Conservation (phyloP, 2,888 invertebrate species). For the Sinodicranocentrus sp. region DNA sequence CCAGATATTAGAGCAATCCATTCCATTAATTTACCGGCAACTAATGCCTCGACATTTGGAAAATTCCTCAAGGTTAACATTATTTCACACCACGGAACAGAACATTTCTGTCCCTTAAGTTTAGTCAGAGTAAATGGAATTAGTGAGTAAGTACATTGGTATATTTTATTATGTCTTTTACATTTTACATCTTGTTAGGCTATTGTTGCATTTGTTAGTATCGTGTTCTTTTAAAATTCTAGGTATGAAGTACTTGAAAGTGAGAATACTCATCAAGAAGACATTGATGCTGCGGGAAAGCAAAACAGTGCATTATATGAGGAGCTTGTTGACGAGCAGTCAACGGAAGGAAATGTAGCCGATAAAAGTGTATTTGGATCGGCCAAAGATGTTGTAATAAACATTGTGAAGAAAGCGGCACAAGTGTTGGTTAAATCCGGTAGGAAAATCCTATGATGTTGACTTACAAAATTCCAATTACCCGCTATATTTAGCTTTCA, state of each 20-base stretch:
- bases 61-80: constrained; percentile 83
- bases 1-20: constrained; percentile 75
- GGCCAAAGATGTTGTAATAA: constrained; percentile 93
- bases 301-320: constrained; percentile 74
- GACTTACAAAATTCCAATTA: no score
- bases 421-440: constrained; percentile 85
- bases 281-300: constrained; percentile 78
- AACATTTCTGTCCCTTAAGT: constrained; percentile 99
- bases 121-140: constrained; percentile 95
- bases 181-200: not conserved
- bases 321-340: constrained; percentile 78
- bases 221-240: constrained; percentile 3
- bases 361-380: constrained; percentile 82
- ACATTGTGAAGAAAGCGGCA: constrained; percentile 94
- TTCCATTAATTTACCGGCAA: constrained; percentile 73
- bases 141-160: constrained; percentile 84
- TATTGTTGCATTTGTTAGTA: constrained; percentile 12
- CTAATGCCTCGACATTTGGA: constrained; percentile 77
- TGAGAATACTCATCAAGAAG: constrained; percentile 80
- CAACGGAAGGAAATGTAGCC: constrained; percentile 62
- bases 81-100: constrained; percentile 95
- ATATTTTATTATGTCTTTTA: not conserved
- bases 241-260: constrained; percentile 89
- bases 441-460: constrained; percentile 16
- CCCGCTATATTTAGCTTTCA: no score